A percentile compares a stretch with the other conserved stretches of the same genome.
These are phyloP conservation scores for Murina feae DNA, from an alignment of 2,113 vertebrate genomes.

Conservation along the genomic window DNA sequence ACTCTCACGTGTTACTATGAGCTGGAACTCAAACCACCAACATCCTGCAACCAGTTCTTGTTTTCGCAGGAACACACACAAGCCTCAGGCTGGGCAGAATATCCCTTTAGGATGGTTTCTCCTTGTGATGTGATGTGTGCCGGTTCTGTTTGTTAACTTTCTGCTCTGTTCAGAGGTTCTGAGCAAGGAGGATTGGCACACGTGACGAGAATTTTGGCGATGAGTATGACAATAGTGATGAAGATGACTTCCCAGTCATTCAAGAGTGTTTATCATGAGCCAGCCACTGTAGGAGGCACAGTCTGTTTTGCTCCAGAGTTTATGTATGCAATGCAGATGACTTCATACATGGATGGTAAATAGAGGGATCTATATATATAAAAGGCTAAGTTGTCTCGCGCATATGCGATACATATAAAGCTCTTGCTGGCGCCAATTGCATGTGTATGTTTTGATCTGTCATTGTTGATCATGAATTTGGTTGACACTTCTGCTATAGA, in stretches of 20 bases:
- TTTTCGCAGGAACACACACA: background rate
- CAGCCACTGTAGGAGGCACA: background rate
- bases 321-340: background rate
- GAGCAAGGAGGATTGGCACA: background rate
- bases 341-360: background rate
- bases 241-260: background rate
- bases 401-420: too few species aligned
- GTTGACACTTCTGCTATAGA: too few species aligned
- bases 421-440: too few species aligned
- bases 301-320: background rate
- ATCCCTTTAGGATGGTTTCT: background rate
- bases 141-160: background rate
- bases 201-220: background rate
- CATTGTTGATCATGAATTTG: too few species aligned
- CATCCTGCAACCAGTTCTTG: background rate
- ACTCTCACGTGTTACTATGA: background rate
- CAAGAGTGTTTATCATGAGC: background rate
- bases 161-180: background rate
- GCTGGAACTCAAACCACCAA: background rate
- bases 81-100: background rate
- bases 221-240: background rate
- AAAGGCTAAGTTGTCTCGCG: too few species aligned
- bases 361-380: too few species aligned
- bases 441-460: too few species aligned
- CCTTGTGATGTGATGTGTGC: background rate